Percentiles rank a stretch among this genome's conserved stretches.
These are phyloP conservation scores for Allobates femoralis DNA, from an alignment of 2,797 vertebrate species.

Conservation along the genomic window DNA sequence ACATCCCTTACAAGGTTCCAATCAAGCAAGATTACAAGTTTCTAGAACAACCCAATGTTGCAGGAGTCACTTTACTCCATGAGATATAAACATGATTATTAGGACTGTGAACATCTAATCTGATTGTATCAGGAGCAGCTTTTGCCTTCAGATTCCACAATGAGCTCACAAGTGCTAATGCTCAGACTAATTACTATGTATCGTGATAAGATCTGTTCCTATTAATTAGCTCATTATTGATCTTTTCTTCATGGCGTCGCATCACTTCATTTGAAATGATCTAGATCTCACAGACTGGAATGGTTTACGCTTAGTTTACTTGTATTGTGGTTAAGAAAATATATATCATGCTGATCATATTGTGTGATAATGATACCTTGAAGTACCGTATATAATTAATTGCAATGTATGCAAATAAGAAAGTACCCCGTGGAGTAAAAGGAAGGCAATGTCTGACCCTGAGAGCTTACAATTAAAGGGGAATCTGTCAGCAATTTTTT, in stretches of 20 bases:
- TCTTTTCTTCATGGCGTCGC: slow-evolving; percentile 10
- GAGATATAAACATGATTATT: neutral
- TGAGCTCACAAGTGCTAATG: neutral
- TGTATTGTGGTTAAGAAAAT: neutral
- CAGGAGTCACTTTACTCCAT: neutral
- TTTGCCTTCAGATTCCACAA: neutral
- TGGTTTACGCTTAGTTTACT: neutral
- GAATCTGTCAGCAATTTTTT: too few species aligned
- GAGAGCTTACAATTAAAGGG: neutral
- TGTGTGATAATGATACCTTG: too few species aligned
- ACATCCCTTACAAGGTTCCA: neutral
- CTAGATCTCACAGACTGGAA: neutral
- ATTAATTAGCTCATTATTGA: slow-evolving; percentile 46
- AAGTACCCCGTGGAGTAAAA: neutral
- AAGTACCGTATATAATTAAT: neutral
- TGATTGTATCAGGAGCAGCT: neutral
- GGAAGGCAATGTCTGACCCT: neutral
- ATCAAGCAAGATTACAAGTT: neutral
- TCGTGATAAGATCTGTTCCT: neutral
- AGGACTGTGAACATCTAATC: neutral
- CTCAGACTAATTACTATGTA: slow-evolving; percentile 2
- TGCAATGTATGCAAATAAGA: neutral
- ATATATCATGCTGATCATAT: neutral
- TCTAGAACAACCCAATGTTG: neutral
- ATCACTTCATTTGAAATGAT: neutral